Base-by-base conservation (phyloP, 2,113 vertebrate species). In the Diphyllodes magnificus region DNA sequence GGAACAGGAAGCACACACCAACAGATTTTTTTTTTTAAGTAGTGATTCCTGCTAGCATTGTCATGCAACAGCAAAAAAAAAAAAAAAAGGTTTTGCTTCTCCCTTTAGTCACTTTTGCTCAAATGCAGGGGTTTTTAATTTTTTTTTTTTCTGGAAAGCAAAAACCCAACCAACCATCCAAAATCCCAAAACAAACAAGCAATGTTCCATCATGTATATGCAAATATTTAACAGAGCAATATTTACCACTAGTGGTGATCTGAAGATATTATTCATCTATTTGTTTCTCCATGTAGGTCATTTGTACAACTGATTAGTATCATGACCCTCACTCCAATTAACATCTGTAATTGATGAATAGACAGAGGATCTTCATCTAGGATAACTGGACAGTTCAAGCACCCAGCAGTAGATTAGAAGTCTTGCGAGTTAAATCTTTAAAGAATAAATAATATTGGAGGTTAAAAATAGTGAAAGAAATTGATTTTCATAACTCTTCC, bases 1-100 rank as follows among this genome's bases (percentile, higher is more conserved):
- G 92, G 90, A 98, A 98, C 97, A 97, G 98, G 98, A 98, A 98
- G 96, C 97, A 71, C 88, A 96, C 95, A 96, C 77, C 93, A 97
- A 86, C 95, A 88, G 93, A 92, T 94, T 94, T 86, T 78, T 91
- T 91, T 77, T 72, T 76, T 68, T 89, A 86, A 95, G 92, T 88
- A 96, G 94, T 95, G 95, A 98, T 97, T 98, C 97, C 96, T 96
- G 95, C 89, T 96, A 97, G 91, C 96, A 92, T 16, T 96, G 95
- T 98, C 97, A 97, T 96, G 91, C 90, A 88, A 87, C 54, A 40
- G 65, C 10, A 47, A 44, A 30, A 68, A 61, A 59, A 31, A 44
- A 33, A 14, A 51, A 30, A 35, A 24, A 19, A 42, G 12, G 42
- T 77, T 37, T 45, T 51, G 8, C 23, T 68, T 94, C 56, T 92